Percentiles rank a stretch among this genome's conserved stretches.
phyloP scores from a whole-genome alignment of 2,113 vertebrate genomes.

The Laterallus jamaicensis region DNA sequence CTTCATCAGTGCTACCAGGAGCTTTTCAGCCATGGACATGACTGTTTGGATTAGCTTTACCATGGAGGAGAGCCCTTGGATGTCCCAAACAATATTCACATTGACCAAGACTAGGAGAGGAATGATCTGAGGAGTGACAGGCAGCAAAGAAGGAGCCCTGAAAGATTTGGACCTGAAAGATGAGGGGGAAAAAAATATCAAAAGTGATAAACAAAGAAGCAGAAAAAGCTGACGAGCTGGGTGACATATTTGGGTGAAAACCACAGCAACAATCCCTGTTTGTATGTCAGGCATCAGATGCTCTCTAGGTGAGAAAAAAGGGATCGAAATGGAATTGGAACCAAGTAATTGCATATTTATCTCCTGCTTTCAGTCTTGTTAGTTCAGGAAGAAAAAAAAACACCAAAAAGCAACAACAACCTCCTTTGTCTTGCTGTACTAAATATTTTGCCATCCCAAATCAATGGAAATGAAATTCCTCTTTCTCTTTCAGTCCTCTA shows the following conservation, averaged over 20 bases:
- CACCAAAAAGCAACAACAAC: neutral
- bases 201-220: neutral
- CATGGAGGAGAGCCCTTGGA: neutral
- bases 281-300: neutral
- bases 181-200: neutral
- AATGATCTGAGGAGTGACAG: neutral
- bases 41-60: neutral
- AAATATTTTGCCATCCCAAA: neutral
- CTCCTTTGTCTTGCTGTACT: neutral
- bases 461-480: neutral
- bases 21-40: neutral
- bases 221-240: neutral
- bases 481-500: neutral
- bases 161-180: neutral
- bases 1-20: neutral
- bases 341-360: neutral
- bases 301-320: neutral
- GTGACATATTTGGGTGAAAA: neutral
- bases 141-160: neutral
- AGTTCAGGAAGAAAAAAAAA: neutral
- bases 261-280: neutral
- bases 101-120: neutral
- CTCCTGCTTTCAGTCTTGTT: neutral
- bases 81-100: neutral
- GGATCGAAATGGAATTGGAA: neutral